Base-by-base conservation (phyloP, 1,140 invertebrate species). In the Pseudomyrmex dendroicus region DNA sequence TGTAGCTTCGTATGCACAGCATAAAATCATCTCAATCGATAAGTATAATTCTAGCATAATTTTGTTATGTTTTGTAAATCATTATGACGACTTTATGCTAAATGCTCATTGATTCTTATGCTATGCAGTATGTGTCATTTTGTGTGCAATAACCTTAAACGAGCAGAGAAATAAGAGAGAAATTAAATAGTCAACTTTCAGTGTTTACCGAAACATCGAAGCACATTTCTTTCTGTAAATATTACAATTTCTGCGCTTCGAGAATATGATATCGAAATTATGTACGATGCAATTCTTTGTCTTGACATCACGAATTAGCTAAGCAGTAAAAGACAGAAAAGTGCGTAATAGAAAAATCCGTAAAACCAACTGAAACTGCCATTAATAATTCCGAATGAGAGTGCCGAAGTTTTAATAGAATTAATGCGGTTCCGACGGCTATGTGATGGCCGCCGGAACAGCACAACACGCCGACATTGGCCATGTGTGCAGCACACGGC, bases 341-440 rank as follows among this genome's bases (percentile, higher is more conserved):
- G 66, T 84, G 63, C 63, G 54, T 63, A 57, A 46, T 57, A 44
- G 72, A 59, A 50, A 64, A 70, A 59, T 63, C 68, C 62, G 67
- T 50, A 84, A 84, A 85, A 15, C 54, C 46, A 74, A 52, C 17
- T 48, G 67, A 63, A 85, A 87, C 72, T 78, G 20, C 63, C 76
- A 70, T 87, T 85, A 89, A 89, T 89, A 87, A 87, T 73, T 86
- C 66, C 48, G 66, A 77, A 76, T 72, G 73, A 62, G 64, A 66
- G 73, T 72, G 83, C 54, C 73, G 44, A 85, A 86, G 73, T 87
- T 88, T 86, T 77, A 82, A 86, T 76, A 70, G 70, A 82, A 86
- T 88, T 86, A 82, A 82, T 76, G 72, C 73, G 59, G 82, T 74
- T 86, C 54, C 67, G 57, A 83, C 57, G 72, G 54, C 52, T 52